Evolutionary conservation across 2,113 vertebrate genomes (phyloP), one percentile per base, ranked within the genome.

Genomic region (Donacobius atricapilla): DNA sequence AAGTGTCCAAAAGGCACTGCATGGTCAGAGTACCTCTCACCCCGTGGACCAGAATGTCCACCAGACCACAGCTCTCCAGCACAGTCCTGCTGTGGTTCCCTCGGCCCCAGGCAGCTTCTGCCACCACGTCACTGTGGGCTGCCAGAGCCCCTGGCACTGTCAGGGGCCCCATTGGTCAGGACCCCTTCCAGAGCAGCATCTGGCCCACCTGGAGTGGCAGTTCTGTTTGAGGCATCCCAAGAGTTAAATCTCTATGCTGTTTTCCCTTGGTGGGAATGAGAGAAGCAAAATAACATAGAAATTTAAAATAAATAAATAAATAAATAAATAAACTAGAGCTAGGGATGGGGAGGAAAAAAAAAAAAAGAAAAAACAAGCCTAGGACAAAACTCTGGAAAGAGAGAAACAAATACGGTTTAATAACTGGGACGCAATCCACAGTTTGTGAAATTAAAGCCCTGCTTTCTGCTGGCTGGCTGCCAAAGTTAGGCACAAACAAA

Each of bases 401-500:
- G 90, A 93, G 57, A 93, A 89, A 95, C 84, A 95, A 86, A 90
- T 83, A 66, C 7, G 33, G n/a, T 94, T 96, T 96, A 95, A 93
- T 93, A 97, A 95, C 71, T 93, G 86, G 91, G 84, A 94, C 45
- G 8, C 76, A 77, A 77, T 73, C 79, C 83, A 45, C 40, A 51
- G 90, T 78, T 54, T 90, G 90, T 90, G 85, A 91, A 95, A 92
- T 89, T 91, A 90, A 87, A 94, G 54, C 66, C 63, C 54, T 92
- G 83, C 69, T 94, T 95, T 91, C 78, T 75, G 2, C 90, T 96
- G 95, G 92, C 83, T 88, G 84, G 53, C 90, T 94, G 96, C 95
- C 97, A 97, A 91, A 81, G 31, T 11, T 21, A 94, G 86, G 50
- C 89, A 96, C 88, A 94, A 90, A 94, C 75, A 86, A 91, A 95